Evolutionary conservation across 2,113 vertebrate species (phyloP).

Genomic region (Heliornis fulica): DNA sequence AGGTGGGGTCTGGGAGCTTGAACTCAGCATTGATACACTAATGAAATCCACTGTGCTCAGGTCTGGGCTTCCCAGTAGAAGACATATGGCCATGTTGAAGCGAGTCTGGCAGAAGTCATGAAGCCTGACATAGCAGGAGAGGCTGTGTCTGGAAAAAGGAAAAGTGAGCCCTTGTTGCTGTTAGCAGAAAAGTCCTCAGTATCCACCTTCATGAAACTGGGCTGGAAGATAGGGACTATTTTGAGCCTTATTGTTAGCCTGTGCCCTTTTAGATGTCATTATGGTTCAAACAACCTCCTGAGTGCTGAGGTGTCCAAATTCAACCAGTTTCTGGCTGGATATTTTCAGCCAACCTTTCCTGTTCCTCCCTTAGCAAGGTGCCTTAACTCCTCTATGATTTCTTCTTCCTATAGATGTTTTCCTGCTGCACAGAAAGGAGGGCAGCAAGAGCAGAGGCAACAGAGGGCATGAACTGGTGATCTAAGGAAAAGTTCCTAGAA

Average conservation of each 20-base stretch:
- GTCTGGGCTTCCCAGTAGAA: not conserved
- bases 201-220: not conserved
- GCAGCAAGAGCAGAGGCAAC: not conserved
- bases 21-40: not conserved
- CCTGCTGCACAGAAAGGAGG: not conserved
- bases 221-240: not conserved
- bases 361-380: not conserved
- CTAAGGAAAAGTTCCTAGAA: not conserved
- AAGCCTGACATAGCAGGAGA: not conserved
- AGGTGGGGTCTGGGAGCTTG: not conserved
- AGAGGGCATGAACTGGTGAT: accelerated
- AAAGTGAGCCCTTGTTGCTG: not conserved
- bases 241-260: not conserved
- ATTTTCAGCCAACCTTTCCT: not conserved
- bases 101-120: not conserved
- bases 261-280: not conserved
- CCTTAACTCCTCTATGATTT: not conserved
- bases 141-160: not conserved
- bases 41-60: not conserved
- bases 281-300: not conserved
- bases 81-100: not conserved
- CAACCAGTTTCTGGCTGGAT: not conserved
- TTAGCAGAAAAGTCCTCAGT: not conserved
- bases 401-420: not conserved
- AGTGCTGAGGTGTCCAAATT: not conserved